Evolutionary conservation across 2,888 invertebrate species (phyloP).

Genomic region (Lepidochitona cinerea): DNA sequence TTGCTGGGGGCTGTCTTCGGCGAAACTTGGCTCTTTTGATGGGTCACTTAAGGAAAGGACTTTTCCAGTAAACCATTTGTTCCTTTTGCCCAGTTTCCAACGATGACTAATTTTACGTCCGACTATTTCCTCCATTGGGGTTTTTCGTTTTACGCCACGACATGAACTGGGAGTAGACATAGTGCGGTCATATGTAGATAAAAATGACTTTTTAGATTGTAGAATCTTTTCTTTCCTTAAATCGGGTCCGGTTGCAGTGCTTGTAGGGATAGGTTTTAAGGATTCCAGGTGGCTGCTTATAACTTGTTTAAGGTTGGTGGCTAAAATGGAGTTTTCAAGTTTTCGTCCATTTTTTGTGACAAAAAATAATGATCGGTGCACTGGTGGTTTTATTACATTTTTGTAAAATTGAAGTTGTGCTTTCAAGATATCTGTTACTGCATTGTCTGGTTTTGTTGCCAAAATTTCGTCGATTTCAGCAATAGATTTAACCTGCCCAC

Average conservation of each 20-base stretch:
- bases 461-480: not conserved
- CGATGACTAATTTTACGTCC: not conserved
- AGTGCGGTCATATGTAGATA: not conserved
- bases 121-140: not conserved
- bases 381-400: not conserved
- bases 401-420: not conserved
- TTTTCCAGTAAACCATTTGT: not conserved
- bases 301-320: not conserved
- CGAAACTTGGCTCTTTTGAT: not conserved
- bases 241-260: not conserved
- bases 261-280: not conserved
- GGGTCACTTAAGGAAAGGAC: not conserved
- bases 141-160: not conserved
- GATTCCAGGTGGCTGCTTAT: not conserved
- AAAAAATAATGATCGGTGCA: not conserved
- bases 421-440: not conserved
- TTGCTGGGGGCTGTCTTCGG: not conserved
- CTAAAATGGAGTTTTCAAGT: not conserved
- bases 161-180: not conserved
- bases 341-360: not conserved
- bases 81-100: not conserved
- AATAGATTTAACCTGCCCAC: not conserved
- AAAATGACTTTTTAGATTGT: not conserved
- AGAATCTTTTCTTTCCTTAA: not conserved
- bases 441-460: not conserved